Conservation (phyloP, 2,113 vertebrate species). For the Peromyscus maniculatus region DNA sequence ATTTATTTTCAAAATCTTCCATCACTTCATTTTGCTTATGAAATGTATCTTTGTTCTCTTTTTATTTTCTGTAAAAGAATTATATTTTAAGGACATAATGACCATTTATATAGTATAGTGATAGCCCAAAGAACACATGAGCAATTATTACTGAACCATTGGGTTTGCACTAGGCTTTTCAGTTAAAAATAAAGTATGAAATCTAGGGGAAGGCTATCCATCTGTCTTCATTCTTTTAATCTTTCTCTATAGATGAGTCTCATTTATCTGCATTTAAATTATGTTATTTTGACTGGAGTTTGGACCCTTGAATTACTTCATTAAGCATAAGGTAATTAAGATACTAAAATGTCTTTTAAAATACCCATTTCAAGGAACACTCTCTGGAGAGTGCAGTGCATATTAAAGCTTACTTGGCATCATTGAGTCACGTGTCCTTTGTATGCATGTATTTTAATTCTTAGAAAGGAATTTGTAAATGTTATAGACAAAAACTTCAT, state of each 20-base stretch:
- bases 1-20: not conserved
- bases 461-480: not conserved
- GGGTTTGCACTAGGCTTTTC: not conserved
- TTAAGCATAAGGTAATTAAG: not conserved
- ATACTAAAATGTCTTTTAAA: not conserved
- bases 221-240: not conserved
- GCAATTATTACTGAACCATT: not conserved
- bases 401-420: not conserved
- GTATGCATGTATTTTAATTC: not conserved
- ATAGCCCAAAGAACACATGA: not conserved
- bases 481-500: not conserved
- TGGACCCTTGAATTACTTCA: not conserved
- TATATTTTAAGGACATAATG: not conserved
- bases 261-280: slow-evolving; percentile 12
- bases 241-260: not conserved
- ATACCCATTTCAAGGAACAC: not conserved
- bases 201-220: not conserved
- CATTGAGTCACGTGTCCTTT: not conserved
- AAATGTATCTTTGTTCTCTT: not conserved
- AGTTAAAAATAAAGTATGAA: not conserved
- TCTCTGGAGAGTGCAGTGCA: not conserved
- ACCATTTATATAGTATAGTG: not conserved
- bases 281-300: slow-evolving; percentile 1
- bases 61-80: not conserved
- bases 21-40: slow-evolving; percentile 16